Percentiles rank a stretch among this genome's conserved stretches.
Evolutionary conservation across 2,888 invertebrate genomes (phyloP).

Genomic region (Entomobrya multifasciata): DNA sequence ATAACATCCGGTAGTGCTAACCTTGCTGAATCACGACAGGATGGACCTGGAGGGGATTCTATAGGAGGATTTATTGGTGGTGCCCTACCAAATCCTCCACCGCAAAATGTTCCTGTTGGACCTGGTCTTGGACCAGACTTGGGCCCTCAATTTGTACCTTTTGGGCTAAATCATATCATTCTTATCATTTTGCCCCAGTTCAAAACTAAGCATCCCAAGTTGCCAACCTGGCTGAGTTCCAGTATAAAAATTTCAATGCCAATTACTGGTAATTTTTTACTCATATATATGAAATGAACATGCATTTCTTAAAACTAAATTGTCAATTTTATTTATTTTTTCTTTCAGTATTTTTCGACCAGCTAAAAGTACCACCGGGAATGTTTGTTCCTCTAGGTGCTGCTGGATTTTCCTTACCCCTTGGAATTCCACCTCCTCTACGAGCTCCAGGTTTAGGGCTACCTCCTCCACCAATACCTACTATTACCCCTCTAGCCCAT

Average conservation of each 20-base stretch:
- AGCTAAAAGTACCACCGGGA: conserved; percentile 65
- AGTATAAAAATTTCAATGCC: conserved; percentile 75
- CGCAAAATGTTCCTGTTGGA: conserved; percentile 3
- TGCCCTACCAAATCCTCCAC: conserved; percentile 8
- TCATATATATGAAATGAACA: no score
- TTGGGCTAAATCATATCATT: conserved; percentile 76
- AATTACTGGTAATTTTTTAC: conserved; percentile 76
- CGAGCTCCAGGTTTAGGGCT: not conserved
- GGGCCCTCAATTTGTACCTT: conserved; percentile 56
- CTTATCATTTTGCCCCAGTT: conserved; percentile 77
- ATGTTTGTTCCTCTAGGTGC: not conserved
- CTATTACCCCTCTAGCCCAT: conserved; percentile 15
- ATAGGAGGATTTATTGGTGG: no score
- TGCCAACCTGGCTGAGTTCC: conserved; percentile 72
- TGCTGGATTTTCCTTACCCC: conserved; percentile 3
- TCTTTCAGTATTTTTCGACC: conserved; percentile 73
- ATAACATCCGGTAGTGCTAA: no score
- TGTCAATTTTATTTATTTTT: no score
- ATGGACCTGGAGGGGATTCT: no score
- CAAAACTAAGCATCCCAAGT: conserved; percentile 67
- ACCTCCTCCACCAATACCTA: conserved; percentile 14
- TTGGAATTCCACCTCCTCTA: conserved; percentile 2
- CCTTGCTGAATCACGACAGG: not conserved
- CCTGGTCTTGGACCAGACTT: conserved; percentile 10
- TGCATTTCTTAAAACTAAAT: no score